Evolutionary conservation across 2,888 invertebrate genomes (phyloP).

Genomic region (Harmothoe impar): DNA sequence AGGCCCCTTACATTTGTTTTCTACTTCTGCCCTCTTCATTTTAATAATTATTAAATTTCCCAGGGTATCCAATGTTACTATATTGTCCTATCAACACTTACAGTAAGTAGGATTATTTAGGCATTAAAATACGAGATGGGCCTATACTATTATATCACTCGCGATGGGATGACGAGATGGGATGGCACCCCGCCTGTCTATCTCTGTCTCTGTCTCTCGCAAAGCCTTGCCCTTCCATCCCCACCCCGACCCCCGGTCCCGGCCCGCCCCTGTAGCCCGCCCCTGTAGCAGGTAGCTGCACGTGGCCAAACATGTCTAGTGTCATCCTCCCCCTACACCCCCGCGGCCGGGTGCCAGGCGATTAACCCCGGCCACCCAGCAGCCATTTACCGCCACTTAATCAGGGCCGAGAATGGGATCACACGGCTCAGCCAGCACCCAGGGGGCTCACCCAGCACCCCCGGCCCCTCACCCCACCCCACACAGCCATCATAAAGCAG

Average conservation of each 20-base stretch:
- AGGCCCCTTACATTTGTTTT: too few relatives aligned
- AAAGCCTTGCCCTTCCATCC: background rate
- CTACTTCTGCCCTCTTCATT: too few relatives aligned
- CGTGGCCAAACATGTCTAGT: conserved; percentile 2
- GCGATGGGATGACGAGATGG: too few relatives aligned
- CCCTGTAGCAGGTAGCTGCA: background rate
- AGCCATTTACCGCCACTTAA: background rate
- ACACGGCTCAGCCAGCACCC: background rate
- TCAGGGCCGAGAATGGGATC: conserved; percentile 20
- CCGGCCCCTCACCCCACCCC: too few relatives aligned
- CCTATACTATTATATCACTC: too few relatives aligned
- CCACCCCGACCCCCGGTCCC: background rate
- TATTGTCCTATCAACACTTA: too few relatives aligned
- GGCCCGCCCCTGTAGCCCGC: background rate
- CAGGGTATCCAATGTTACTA: too few relatives aligned
- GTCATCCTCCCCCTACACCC: background rate
- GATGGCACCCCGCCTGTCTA: too few relatives aligned
- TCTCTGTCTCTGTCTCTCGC: background rate
- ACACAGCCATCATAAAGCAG: background rate
- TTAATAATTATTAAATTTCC: too few relatives aligned
- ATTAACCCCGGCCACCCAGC: background rate
- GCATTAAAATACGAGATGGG: too few relatives aligned
- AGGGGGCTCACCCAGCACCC: background rate
- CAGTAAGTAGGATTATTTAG: too few relatives aligned
- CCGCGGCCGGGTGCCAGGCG: background rate